phyloP scores from a whole-genome alignment of 2,113 vertebrate species.

The Dicerorhinus sumatrensis region DNA sequence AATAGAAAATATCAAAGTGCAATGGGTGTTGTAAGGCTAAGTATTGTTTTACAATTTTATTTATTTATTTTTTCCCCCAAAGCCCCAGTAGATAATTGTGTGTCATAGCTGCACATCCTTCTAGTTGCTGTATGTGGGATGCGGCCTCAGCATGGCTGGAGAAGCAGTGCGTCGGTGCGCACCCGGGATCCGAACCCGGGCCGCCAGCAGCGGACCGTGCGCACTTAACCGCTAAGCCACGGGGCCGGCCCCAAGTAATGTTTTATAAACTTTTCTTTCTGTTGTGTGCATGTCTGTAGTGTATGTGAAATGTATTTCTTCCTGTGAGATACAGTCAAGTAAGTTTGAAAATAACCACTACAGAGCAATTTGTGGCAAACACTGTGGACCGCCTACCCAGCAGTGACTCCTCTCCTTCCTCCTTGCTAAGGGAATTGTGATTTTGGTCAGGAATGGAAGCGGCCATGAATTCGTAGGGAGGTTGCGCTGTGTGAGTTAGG shows the following conservation, averaged over 20 bases:
- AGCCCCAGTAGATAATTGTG: too few species aligned
- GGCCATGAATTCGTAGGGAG: neutral
- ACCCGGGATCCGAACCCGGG: too few species aligned
- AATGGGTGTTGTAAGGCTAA: neutral
- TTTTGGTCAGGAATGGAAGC: neutral
- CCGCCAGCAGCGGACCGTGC: too few species aligned
- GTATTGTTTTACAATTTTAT: neutral
- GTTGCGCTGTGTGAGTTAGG: neutral
- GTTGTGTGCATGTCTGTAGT: neutral
- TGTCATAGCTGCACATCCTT: too few species aligned
- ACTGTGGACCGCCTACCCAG: neutral
- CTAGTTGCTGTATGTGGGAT: too few species aligned
- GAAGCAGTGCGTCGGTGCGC: too few species aligned
- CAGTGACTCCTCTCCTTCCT: neutral
- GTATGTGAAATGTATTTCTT: neutral
- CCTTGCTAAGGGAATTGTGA: neutral
- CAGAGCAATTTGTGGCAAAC: neutral
- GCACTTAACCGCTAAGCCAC: too few species aligned
- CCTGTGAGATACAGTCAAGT: neutral
- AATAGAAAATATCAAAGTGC: neutral
- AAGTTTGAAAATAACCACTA: neutral
- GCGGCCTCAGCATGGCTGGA: too few species aligned
- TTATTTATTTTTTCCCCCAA: too few species aligned
- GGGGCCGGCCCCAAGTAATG: too few species aligned
- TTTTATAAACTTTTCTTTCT: neutral